These are phyloP conservation scores for Hyperoplus lanceolatus DNA, from an alignment of 2,797 vertebrate species.

Conservation along the genomic window DNA sequence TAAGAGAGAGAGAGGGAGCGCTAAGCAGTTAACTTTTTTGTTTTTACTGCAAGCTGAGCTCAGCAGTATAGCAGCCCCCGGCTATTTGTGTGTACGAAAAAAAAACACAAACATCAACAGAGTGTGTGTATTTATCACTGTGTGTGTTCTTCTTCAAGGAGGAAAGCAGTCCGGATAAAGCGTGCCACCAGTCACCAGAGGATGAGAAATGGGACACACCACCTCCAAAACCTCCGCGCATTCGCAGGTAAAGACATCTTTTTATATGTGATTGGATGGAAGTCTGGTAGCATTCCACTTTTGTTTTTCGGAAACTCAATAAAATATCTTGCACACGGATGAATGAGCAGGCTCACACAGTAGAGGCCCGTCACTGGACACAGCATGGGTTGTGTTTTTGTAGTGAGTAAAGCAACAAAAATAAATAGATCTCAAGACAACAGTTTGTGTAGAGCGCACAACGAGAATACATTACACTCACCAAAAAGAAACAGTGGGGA, in stretches of 20 bases:
- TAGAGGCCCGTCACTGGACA: slow-evolving; percentile 20
- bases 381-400: slow-evolving; percentile 44
- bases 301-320: too few relatives aligned
- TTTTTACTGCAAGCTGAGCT: too few relatives aligned
- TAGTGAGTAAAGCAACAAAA: slow-evolving; percentile 14
- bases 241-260: slow-evolving; percentile 87
- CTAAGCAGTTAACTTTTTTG: neutral
- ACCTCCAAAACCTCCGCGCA: slow-evolving; percentile 95
- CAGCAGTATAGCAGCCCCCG: neutral
- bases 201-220: slow-evolving; percentile 93
- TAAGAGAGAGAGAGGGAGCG: neutral
- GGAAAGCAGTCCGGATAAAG: slow-evolving; percentile 90
- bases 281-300: too few relatives aligned
- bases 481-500: slow-evolving; percentile 46
- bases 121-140: neutral
- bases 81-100: neutral
- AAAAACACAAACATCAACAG: too few relatives aligned
- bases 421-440: neutral
- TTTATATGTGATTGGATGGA: neutral
- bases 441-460: slow-evolving; percentile 29
- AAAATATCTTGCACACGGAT: slow-evolving; percentile 15
- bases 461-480: slow-evolving; percentile 47
- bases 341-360: slow-evolving; percentile 46
- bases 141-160: slow-evolving; percentile 81
- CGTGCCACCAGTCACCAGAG: slow-evolving; percentile 82